Percentiles rank a stretch among this genome's conserved stretches.
Evolutionary conservation across 2,888 invertebrate species (phyloP).

Genomic region (Mystacides longicornis): DNA sequence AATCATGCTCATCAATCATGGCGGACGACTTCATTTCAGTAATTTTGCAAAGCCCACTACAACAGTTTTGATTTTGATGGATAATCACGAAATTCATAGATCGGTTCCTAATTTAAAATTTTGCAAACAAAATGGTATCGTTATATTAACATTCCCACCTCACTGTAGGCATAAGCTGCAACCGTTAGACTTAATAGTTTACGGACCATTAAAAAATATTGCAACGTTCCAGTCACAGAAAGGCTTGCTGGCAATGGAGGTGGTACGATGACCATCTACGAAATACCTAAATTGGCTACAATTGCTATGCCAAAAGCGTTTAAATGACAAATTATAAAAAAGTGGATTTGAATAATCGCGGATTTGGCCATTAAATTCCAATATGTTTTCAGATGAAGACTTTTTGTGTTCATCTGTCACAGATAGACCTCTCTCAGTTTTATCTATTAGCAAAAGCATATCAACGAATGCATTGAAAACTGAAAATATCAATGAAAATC

Average conservation of each 20-base stretch:
- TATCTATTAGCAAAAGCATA: background rate
- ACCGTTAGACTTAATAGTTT: background rate
- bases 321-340: background rate
- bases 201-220: conserved; percentile 2
- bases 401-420: background rate
- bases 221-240: background rate
- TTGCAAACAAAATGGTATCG: background rate
- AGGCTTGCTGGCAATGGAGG: conserved; percentile 3
- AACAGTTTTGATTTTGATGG: background rate
- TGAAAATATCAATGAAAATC: conserved; percentile 1
- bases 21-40: conserved; percentile 1
- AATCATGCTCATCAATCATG: conserved; percentile 3
- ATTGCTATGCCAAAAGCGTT: background rate
- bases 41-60: background rate
- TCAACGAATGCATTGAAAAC: conserved; percentile 1
- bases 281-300: conserved; percentile 6
- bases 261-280: conserved; percentile 4
- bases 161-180: conserved; percentile 4
- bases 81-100: background rate
- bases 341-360: conserved; percentile 4
- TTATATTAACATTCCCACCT: conserved; percentile 2
- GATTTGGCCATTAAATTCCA: background rate
- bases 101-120: background rate
- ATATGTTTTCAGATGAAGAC: conserved; percentile 8
- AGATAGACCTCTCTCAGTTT: conserved; percentile 5